phyloP scores from a whole-genome alignment of 2,888 invertebrate genomes.

The Actias luna region DNA sequence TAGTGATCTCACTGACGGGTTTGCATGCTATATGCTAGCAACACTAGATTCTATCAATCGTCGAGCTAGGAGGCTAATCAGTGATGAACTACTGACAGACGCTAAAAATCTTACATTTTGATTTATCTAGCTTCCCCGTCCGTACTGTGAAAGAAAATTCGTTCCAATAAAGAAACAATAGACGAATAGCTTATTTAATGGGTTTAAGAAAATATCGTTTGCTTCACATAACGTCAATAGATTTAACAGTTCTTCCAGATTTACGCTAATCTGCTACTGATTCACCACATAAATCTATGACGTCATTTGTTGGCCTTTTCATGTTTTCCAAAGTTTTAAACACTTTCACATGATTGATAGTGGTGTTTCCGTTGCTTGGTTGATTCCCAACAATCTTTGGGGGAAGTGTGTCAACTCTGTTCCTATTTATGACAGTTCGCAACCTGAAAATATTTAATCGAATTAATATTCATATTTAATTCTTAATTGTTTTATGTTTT shows the following conservation, averaged over 20 bases:
- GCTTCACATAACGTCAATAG: not conserved
- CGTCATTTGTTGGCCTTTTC: not conserved
- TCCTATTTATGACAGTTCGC: not conserved
- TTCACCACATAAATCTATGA: slow-evolving; percentile 1
- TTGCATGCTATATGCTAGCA: too few species aligned
- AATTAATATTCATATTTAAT: not conserved
- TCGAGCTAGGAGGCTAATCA: too few species aligned
- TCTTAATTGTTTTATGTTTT: too few species aligned
- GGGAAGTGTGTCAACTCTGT: not conserved
- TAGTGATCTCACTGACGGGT: too few species aligned
- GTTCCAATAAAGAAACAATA: too few species aligned
- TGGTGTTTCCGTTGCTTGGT: not conserved
- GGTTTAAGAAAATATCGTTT: not conserved
- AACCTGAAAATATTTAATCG: not conserved
- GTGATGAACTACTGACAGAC: too few species aligned
- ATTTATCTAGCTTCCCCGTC: too few species aligned
- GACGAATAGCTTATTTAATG: not conserved
- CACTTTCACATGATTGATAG: not conserved
- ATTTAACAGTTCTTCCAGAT: not conserved
- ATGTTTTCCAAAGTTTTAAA: not conserved
- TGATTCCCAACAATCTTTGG: not conserved
- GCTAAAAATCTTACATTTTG: too few species aligned
- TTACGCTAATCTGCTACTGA: not conserved
- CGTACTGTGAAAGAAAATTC: too few species aligned
- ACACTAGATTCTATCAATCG: too few species aligned